Evolutionary conservation across 2,888 invertebrate genomes (phyloP).

Genomic region (Pristionchus japonicus): DNA sequence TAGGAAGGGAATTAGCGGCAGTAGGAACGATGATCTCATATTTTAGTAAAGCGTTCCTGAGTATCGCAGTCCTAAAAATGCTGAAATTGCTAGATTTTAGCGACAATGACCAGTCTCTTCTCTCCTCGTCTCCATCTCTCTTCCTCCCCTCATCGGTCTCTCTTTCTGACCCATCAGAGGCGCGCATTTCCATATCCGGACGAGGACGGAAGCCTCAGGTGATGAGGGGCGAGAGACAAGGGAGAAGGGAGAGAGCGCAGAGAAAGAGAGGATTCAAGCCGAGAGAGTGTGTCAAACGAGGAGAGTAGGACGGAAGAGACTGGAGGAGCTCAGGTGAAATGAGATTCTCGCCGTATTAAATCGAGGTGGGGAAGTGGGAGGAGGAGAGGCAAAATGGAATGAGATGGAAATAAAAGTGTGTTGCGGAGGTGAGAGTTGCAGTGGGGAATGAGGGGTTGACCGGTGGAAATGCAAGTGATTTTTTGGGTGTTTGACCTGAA

Average conservation of each 20-base stretch:
- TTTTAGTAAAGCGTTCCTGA: no score
- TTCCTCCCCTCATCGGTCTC: no score
- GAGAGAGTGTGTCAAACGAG: neutral
- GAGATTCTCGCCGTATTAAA: slow-evolving; percentile 29
- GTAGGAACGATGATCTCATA: no score
- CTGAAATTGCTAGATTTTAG: neutral
- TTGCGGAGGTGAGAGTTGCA: neutral
- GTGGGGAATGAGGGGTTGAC: neutral
- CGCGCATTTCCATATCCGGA: slow-evolving; percentile 32
- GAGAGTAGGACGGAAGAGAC: neutral
- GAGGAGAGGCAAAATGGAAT: neutral
- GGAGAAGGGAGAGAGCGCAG: neutral
- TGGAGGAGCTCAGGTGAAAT: neutral
- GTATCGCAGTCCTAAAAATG: no score
- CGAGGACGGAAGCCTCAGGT: slow-evolving; percentile 6
- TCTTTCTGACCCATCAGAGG: neutral
- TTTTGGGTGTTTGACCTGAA: no score
- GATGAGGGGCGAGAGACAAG: neutral
- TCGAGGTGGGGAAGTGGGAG: neutral
- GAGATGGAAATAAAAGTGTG: slow-evolving; percentile 12
- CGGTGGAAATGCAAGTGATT: no score
- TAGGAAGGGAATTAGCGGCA: neutral
- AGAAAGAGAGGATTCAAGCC: neutral
- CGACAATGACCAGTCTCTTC: neutral
- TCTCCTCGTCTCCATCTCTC: neutral